Conservation (phyloP, 2,797 vertebrate species). For the Ctenosaura bakeri region DNA sequence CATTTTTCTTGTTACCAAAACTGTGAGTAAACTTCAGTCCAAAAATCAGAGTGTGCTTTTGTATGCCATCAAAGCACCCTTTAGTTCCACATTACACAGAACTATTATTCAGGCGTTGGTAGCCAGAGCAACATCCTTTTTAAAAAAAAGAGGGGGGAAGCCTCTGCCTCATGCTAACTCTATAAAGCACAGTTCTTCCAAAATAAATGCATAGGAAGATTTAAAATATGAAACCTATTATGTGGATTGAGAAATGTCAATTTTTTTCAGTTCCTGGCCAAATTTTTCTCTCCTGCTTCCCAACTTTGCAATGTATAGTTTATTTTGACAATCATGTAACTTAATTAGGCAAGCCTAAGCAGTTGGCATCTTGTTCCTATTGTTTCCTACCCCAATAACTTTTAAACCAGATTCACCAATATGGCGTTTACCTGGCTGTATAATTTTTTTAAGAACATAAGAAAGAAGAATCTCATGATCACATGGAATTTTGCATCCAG, state of each 20-base stretch:
- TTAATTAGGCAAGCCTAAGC: background rate
- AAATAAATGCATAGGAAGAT: background rate
- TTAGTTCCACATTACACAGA: background rate
- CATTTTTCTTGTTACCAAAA: background rate
- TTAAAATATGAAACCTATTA: background rate
- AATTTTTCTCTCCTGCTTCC: background rate
- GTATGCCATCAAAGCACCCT: background rate
- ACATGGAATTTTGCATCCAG: no score
- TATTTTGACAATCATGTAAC: background rate
- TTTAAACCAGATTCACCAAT: background rate
- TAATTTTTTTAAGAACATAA: background rate
- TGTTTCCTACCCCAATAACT: background rate
- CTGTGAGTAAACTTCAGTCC: background rate
- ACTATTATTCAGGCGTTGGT: background rate
- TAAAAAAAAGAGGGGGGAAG: no score
- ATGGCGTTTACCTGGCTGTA: background rate
- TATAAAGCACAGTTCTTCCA: background rate
- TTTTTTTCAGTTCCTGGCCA: background rate
- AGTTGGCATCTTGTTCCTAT: no score
- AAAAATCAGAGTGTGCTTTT: background rate
- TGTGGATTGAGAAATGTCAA: background rate
- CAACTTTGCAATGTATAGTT: background rate
- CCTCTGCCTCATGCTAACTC: background rate
- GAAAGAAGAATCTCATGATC: background rate
- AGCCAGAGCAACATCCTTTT: background rate